A percentile compares a stretch with the other conserved stretches of the same genome.
phyloP scores from a whole-genome alignment of 2,888 invertebrate species.

The Nysson spinosus region DNA sequence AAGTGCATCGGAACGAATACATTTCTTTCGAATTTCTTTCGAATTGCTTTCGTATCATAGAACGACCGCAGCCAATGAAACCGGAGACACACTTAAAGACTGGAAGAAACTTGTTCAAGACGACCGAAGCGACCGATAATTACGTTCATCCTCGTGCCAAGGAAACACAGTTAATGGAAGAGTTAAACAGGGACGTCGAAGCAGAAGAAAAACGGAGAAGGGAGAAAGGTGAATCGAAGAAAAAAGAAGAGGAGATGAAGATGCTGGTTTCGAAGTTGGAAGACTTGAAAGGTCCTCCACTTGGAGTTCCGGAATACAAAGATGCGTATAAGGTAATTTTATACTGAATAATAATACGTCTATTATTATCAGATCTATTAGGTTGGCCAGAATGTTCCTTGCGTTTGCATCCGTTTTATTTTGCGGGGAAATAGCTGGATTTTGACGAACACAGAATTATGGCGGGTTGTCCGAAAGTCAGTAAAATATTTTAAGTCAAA shows the following conservation, averaged over 20 bases:
- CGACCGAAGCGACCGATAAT: conserved; percentile 49
- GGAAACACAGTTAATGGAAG: conserved; percentile 39
- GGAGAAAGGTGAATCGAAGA: conserved; percentile 64
- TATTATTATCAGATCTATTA: not conserved
- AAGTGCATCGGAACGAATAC: not conserved
- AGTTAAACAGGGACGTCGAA: conserved; percentile 50
- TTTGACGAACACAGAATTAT: too few species aligned
- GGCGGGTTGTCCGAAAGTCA: too few species aligned
- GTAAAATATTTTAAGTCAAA: too few species aligned
- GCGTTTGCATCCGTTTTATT: not conserved
- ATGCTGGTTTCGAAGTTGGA: conserved; percentile 70
- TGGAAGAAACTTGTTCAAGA: conserved; percentile 57
- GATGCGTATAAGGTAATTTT: conserved; percentile 72
- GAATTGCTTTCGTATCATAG: conserved; percentile 46
- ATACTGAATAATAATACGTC: not conserved
- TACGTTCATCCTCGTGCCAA: conserved; percentile 52
- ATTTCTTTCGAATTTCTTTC: not conserved
- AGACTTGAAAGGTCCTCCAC: conserved; percentile 66
- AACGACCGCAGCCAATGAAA: conserved; percentile 58
- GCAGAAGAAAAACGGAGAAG: conserved; percentile 44
- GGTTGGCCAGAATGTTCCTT: too few species aligned
- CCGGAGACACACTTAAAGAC: conserved; percentile 66
- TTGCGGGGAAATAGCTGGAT: too few species aligned
- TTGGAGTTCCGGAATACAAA: conserved; percentile 72
- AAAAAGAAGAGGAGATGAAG: conserved; percentile 68